Evolutionary conservation across 1,140 invertebrate species (phyloP), one percentile per base, ranked within the genome.

Genomic region (Achroia grisella): DNA sequence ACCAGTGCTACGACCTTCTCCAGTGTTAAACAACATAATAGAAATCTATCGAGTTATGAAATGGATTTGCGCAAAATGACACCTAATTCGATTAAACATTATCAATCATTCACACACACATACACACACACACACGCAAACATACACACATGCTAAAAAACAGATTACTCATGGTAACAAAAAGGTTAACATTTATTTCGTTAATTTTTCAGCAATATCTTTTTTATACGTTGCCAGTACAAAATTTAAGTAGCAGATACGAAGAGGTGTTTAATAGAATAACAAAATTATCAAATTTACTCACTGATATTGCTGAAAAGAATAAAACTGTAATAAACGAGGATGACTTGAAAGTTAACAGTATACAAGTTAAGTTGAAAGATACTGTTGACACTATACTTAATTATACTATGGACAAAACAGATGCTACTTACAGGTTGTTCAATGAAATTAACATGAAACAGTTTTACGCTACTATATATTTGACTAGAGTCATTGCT

Each of bases 181-280:
- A n/a, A n/a, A n/a, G n/a, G n/a, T n/a, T n/a, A n/a, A n/a, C n/a
- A n/a, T n/a, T n/a, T n/a, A n/a, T n/a, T n/a, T n/a, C n/a, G n/a
- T 15, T 1, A 35, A 49, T 48, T 52, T 86, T 85, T 34, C 68
- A 87, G 86, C 83, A 87, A 86, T 81, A 74, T 39, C 70, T 68
- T 39, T 80, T 86, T 39, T 87, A 74, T 47, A 80, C 65, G 9
- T 50, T 68, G 4, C 62, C 60, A 12, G 67, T 64, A 5, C 44
- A 62, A 39, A 75, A 75, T 39, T 53, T 78, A 36, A 71, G 65
- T 0, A 80, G 78, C 33, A 68, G 47, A 6, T 87, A 64, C 10
- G 64, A 71, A 46, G 52, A 64, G 0, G 71, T 77, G 1, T 85
- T 67, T 34, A 44, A 47, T 6, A 79, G 71, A 48, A 49, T 62